These are phyloP conservation scores for Podotricha telesiphe DNA, from an alignment of 2,888 invertebrate species.

Conservation along the genomic window DNA sequence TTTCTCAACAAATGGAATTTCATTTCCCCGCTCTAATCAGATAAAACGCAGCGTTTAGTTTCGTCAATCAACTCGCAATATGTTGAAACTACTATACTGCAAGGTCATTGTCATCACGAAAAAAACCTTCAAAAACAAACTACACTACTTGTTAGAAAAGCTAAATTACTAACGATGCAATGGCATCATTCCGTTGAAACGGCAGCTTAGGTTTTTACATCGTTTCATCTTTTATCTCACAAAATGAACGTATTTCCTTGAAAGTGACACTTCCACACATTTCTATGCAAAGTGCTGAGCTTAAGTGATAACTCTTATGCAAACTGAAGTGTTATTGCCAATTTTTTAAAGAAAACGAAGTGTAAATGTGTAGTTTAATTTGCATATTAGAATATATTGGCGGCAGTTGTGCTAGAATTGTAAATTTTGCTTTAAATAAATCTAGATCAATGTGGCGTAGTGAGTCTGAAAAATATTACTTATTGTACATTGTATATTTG, in stretches of 20 bases:
- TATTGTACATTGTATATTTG: too few species aligned
- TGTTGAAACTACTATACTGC: too few species aligned
- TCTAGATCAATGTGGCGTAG: neutral
- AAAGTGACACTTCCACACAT: slow-evolving; percentile 5
- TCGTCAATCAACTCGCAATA: too few species aligned
- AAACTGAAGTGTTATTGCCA: slow-evolving; percentile 13
- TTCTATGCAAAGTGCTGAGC: slow-evolving; percentile 5
- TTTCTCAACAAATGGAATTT: too few species aligned
- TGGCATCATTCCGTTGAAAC: neutral
- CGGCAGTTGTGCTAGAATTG: neutral
- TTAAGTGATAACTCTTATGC: slow-evolving; percentile 1
- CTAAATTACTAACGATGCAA: neutral
- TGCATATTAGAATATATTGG: neutral
- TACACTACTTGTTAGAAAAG: neutral
- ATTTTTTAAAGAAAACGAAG: neutral
- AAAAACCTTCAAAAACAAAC: neutral
- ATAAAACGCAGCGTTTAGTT: too few species aligned
- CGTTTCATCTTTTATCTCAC: slow-evolving; percentile 3
- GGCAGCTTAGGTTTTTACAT: slow-evolving; percentile 2
- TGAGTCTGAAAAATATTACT: too few species aligned
- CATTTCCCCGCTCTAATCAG: too few species aligned
- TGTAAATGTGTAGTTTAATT: neutral
- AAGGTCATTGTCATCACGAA: neutral
- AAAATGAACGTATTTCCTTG: slow-evolving; percentile 17
- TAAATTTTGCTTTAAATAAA: neutral